phyloP scores from a whole-genome alignment of 2,888 invertebrate species.

The Sminthurides aquaticus region DNA sequence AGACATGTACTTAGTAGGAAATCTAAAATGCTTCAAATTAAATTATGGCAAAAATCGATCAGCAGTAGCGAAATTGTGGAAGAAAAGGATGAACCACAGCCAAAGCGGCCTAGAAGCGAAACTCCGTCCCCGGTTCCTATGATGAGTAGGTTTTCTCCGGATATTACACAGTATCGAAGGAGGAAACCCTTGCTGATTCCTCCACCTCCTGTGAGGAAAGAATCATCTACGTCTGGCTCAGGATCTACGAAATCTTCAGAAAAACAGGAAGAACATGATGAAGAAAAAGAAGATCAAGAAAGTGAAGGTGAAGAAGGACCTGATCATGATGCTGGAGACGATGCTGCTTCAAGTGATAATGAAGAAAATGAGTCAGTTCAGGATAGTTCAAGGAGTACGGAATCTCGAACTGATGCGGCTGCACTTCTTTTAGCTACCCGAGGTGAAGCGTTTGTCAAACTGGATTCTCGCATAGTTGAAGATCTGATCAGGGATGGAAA shows the following conservation, averaged over 20 bases:
- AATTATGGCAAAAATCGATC: slow-evolving; percentile 15
- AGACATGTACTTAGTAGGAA: slow-evolving; percentile 8
- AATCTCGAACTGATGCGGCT: not conserved
- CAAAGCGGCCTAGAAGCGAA: not conserved
- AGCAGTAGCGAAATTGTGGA: not conserved
- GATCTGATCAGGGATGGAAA: slow-evolving; percentile 15
- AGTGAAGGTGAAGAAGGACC: not conserved
- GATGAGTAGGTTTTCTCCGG: slow-evolving; percentile 10
- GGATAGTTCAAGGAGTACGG: not conserved
- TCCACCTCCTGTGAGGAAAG: not conserved
- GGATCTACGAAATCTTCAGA: not conserved
- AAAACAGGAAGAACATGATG: not conserved
- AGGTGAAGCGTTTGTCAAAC: slow-evolving; percentile 11
- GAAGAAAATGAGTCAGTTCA: not conserved
- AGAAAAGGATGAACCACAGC: not conserved
- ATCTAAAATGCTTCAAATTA: slow-evolving; percentile 12
- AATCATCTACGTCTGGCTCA: not conserved
- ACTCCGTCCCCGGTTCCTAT: not conserved
- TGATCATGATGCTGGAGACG: not conserved
- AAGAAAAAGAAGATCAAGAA: slow-evolving; percentile 5
- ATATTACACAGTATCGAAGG: slow-evolving; percentile 15
- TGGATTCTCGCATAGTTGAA: slow-evolving; percentile 12
- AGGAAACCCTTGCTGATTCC: not conserved
- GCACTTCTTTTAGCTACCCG: slow-evolving; percentile 3
- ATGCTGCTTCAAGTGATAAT: not conserved